Evolutionary conservation across 2,113 vertebrate species (phyloP), one percentile per base, ranked within the genome.

Genomic region (Psittacus erithacus): DNA sequence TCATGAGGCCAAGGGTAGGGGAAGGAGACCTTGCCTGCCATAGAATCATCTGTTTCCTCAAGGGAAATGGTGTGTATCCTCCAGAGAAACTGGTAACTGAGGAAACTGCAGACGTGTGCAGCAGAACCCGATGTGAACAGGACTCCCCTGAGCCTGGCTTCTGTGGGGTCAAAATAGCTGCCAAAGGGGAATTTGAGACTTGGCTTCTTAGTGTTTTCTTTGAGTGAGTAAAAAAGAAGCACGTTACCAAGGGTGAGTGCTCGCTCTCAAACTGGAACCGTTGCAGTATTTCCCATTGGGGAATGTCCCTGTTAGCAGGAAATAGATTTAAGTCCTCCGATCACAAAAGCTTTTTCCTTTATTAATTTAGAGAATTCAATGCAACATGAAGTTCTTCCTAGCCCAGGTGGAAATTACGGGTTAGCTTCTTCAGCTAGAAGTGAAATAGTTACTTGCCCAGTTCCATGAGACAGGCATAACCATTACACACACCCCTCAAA

Each of bases 51-150:
- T 20, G 38, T 84, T 87, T 68, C 74, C 57, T 84, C 63, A 55
- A 73, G 64, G 95, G 93, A 91, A 94, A 80, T 76, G 19, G 80
- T 83, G 88, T 67, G 27, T 68, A 49, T 94, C 81, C 84, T 91
- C 44, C 64, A 47, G 84, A 69, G 75, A 73, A 82, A 49, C 52
- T 82, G 89, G 27, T 82, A 73, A 87, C 22, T 60, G 76, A 84
- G 55, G 46, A 62, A 82, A 53, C 84, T 80, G 85, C 81, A 87
- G 11, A 76, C 0, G 0, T 47, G 19, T 25, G 78, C 88, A 95
- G 62, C 83, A 75, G 64, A 84, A n/a, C 67, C 57, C 24, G 27
- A 1, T 2, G 3, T 27, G 55, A 83, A n/a, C 65, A 84, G 77
- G 25, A 24, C 14, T 86, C 46, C 43, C 91, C 69, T 82, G n/a